phyloP scores from a whole-genome alignment of 2,888 invertebrate species.

The Stenichneumon culpator region DNA sequence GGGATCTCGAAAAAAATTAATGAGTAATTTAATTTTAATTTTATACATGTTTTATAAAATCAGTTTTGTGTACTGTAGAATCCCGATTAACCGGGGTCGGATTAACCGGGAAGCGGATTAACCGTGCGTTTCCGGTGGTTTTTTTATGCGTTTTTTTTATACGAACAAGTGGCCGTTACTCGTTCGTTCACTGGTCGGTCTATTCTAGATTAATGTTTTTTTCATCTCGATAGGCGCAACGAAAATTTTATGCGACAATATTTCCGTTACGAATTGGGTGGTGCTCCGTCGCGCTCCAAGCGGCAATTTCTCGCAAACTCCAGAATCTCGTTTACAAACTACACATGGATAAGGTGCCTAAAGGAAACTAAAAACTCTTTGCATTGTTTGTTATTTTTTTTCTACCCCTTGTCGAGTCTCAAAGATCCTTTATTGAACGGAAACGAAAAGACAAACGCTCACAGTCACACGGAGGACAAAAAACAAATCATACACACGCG shows the following conservation, averaged over 20 bases:
- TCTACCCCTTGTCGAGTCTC: constrained; percentile 53
- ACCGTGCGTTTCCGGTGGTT: no score
- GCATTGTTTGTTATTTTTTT: constrained; percentile 11
- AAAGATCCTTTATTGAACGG: constrained; percentile 73
- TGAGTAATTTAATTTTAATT: no score
- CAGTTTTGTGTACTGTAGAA: no score
- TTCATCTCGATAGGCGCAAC: not conserved
- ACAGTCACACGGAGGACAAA: constrained; percentile 25
- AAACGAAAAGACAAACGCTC: constrained; percentile 64
- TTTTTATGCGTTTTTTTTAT: no score
- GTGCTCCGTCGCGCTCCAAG: constrained; percentile 27
- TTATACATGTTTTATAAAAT: no score
- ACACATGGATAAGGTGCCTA: constrained; percentile 61
- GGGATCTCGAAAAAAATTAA: no score
- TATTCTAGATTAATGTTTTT: not conserved
- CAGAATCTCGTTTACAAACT: not conserved
- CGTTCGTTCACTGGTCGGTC: not conserved
- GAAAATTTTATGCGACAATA: not conserved
- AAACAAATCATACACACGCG: constrained; percentile 16
- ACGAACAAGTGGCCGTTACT: no score
- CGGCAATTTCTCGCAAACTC: constrained; percentile 9
- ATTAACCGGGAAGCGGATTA: no score
- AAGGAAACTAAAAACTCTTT: constrained; percentile 64
- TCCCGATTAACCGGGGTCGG: no score
- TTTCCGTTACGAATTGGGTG: constrained; percentile 55